A percentile compares a stretch with the other conserved stretches of the same genome.
These are phyloP conservation scores for Sebastes cheni DNA, from an alignment of 2,797 vertebrate genomes.

Conservation along the genomic window DNA sequence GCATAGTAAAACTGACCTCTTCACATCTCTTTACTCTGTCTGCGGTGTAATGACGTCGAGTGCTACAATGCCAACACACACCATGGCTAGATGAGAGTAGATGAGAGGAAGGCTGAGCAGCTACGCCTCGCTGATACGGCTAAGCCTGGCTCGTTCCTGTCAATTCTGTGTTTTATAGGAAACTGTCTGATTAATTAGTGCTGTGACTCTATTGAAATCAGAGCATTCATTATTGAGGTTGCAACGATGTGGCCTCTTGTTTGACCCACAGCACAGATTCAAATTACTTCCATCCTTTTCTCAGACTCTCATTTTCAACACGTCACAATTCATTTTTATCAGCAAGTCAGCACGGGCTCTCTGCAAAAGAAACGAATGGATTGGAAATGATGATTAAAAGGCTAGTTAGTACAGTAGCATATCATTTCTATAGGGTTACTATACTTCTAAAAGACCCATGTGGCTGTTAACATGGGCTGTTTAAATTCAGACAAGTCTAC, in stretches of 20 bases:
- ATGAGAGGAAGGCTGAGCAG: constrained; percentile 23
- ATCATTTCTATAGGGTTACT: neutral
- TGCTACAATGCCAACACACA: constrained; percentile 18
- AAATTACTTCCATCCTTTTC: constrained; percentile 3
- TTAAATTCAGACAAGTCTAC: neutral
- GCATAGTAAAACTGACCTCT: constrained; percentile 62
- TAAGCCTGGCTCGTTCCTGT: constrained; percentile 40
- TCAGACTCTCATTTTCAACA: constrained; percentile 9
- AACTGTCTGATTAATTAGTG: constrained; percentile 48
- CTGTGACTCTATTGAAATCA: constrained; percentile 40
- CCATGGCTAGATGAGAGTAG: constrained; percentile 20
- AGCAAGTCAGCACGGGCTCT: neutral
- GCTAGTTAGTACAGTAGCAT: neutral
- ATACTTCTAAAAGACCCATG: neutral
- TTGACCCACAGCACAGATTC: constrained; percentile 42
- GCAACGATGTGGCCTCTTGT: constrained; percentile 35
- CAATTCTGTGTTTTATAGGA: constrained; percentile 54
- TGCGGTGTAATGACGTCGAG: constrained; percentile 37
- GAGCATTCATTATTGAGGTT: constrained; percentile 28
- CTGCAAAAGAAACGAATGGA: neutral
- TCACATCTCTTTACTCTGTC: constrained; percentile 47
- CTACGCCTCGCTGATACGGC: constrained; percentile 5
- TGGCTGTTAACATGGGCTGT: neutral
- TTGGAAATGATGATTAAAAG: neutral
- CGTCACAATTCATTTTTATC: constrained; percentile 21